Evolutionary conservation across 2,797 vertebrate species (phyloP), one percentile per base, ranked within the genome.

Genomic region (Halcyon badia): DNA sequence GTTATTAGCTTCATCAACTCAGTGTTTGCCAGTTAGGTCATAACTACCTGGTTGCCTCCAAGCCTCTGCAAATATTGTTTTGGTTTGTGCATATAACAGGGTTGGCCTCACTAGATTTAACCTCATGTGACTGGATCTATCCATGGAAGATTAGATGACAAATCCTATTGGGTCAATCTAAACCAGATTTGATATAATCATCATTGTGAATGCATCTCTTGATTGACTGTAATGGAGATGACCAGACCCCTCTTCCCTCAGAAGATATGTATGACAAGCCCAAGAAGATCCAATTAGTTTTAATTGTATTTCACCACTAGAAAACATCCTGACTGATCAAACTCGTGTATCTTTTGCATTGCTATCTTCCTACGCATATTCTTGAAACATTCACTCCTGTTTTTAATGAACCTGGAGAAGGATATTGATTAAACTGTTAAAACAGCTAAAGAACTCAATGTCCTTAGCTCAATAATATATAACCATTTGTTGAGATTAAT

Each of bases 301-400:
- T 95, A 96, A 91, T 93, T 97, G 66, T 64, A 93, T 93, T 96
- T 97, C 94, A 60, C 28, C 17, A 65, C 62, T 84, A 94, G 90
- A 95, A 77, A 90, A 58, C 62, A 96, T 73, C 52, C 85, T 90
- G 75, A 94, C 82, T 93, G 84, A 89, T 97, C 94, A 68, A 94
- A 81, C 26, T 89, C 22, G 44, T 33, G 33, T 76, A 73, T 89
- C 80, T 95, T 95, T 95, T 94, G 62, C 77, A 60, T 70, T 87
- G 66, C 68, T 89, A 39, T 9, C 73, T 94, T 84, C 77, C 48
- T 48, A 9, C 2, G 0, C 22, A 54, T 73, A 85, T 91, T 94
- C 97, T 79, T 95, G 80, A 97, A 97, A 97, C 11, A 54, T 72
- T 94, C 49, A 42, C 14, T 96, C 61, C 46, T 93, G 60, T 57